Conservation (phyloP, 2,888 invertebrate genomes). For the Trachelus iudaicus region DNA sequence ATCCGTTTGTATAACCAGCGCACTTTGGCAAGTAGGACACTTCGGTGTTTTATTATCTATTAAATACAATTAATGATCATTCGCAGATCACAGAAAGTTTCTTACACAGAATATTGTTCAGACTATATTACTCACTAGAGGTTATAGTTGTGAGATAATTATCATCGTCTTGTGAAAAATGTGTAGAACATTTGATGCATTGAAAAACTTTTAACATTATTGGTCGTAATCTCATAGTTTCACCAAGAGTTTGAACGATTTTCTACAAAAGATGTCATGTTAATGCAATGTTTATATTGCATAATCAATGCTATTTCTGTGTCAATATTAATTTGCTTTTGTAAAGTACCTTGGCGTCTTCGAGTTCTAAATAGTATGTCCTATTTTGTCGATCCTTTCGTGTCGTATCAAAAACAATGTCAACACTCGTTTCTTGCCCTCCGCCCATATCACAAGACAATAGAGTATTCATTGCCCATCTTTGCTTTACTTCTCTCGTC, state of each 20-base stretch:
- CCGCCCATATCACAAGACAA: constrained; percentile 60
- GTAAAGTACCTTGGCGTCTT: constrained; percentile 68
- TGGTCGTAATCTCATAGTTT: constrained; percentile 66
- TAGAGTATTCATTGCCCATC: constrained; percentile 58
- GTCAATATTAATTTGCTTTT: not conserved
- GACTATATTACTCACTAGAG: not conserved
- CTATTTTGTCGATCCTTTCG: constrained; percentile 70
- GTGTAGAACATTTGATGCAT: constrained; percentile 74
- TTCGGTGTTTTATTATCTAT: constrained; percentile 46
- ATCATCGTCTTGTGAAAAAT: constrained; percentile 70
- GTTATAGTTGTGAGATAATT: constrained; percentile 28
- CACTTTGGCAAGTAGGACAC: constrained; percentile 73
- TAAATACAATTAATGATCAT: not conserved
- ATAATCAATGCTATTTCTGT: not conserved
- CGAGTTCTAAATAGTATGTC: constrained; percentile 70
- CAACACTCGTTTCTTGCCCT: constrained; percentile 66
- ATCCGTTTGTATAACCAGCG: constrained; percentile 69
- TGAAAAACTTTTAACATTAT: constrained; percentile 61
- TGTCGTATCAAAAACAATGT: constrained; percentile 73
- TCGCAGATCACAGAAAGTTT: not conserved
- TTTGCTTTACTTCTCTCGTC: constrained; percentile 58
- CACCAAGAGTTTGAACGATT: constrained; percentile 65
- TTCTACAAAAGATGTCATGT: constrained; percentile 52
- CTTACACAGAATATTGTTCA: not conserved
- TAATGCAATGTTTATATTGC: not conserved